phyloP scores from a whole-genome alignment of 2,888 invertebrate genomes.

The Orthosia incerta region DNA sequence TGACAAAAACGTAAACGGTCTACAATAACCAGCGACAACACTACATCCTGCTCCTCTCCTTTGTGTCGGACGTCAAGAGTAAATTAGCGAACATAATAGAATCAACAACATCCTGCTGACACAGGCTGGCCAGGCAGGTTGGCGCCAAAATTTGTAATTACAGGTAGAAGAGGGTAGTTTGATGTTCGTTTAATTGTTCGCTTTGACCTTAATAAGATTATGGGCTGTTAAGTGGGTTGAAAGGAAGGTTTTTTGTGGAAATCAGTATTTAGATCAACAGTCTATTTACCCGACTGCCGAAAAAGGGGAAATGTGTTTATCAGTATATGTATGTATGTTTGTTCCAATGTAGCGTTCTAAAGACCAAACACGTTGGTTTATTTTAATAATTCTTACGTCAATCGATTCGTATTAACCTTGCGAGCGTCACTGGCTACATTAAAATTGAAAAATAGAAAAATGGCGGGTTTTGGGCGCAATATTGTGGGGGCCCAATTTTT shows the following conservation, averaged over 20 bases:
- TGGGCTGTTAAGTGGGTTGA: not conserved
- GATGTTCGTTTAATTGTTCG: conserved; percentile 20
- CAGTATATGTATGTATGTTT: no score
- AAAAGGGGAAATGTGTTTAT: no score
- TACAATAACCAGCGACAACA: conserved; percentile 30
- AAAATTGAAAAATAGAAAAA: no score
- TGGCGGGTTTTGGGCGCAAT: no score
- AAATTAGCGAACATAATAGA: conserved; percentile 49
- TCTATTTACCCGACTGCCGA: not conserved
- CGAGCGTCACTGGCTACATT: no score
- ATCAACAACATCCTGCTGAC: conserved; percentile 39
- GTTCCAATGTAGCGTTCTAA: no score
- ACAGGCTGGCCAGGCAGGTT: conserved; percentile 32
- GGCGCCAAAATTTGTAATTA: conserved; percentile 28
- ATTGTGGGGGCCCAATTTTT: no score
- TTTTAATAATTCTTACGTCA: no score
- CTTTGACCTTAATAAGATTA: conserved; percentile 19
- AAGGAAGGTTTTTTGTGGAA: not conserved
- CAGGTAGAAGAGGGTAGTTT: conserved; percentile 40
- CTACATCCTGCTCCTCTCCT: conserved; percentile 41
- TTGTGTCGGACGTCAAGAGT: conserved; percentile 38
- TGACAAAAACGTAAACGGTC: conserved; percentile 36
- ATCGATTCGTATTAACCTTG: no score
- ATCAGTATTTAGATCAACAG: not conserved
- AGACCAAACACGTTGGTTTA: no score